Evolutionary conservation across 2,888 invertebrate genomes (phyloP).

Genomic region (Molorchus minor): DNA sequence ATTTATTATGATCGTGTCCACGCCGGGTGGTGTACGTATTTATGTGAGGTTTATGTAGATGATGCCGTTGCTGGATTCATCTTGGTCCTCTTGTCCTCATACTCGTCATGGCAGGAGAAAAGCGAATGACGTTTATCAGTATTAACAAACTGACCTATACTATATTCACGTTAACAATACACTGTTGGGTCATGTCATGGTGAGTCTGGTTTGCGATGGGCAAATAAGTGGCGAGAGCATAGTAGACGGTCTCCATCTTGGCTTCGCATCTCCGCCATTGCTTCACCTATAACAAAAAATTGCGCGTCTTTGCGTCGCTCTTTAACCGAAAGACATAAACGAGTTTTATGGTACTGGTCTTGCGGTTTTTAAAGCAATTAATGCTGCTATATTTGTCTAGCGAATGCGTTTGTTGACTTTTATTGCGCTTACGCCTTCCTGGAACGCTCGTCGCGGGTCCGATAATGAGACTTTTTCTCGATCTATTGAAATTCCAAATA

Average conservation of each 20-base stretch:
- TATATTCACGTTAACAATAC: no score
- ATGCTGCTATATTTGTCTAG: slow-evolving; percentile 34
- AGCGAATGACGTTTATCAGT: no score
- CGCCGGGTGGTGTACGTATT: slow-evolving; percentile 16
- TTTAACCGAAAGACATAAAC: slow-evolving; percentile 25
- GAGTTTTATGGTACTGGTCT: slow-evolving; percentile 23
- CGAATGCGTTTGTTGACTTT: slow-evolving; percentile 36
- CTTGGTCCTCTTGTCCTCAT: no score
- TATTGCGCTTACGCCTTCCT: slow-evolving; percentile 32
- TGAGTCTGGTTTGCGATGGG: no score
- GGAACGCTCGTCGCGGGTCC: slow-evolving; percentile 23
- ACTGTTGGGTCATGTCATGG: no score
- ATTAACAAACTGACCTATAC: no score
- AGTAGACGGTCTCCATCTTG: no score
- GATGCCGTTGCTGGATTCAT: not conserved
- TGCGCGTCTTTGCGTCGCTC: slow-evolving; percentile 8
- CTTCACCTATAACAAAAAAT: not conserved
- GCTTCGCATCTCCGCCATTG: no score
- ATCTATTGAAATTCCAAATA: slow-evolving; percentile 21
- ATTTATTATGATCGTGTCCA: slow-evolving; percentile 13
- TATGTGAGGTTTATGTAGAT: slow-evolving; percentile 17
- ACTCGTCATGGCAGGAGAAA: no score
- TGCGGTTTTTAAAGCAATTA: slow-evolving; percentile 23
- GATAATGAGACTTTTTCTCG: slow-evolving; percentile 12
- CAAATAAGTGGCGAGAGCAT: no score